These are phyloP conservation scores for Hydriomena furcata DNA, from an alignment of 2,888 invertebrate genomes.

Conservation along the genomic window DNA sequence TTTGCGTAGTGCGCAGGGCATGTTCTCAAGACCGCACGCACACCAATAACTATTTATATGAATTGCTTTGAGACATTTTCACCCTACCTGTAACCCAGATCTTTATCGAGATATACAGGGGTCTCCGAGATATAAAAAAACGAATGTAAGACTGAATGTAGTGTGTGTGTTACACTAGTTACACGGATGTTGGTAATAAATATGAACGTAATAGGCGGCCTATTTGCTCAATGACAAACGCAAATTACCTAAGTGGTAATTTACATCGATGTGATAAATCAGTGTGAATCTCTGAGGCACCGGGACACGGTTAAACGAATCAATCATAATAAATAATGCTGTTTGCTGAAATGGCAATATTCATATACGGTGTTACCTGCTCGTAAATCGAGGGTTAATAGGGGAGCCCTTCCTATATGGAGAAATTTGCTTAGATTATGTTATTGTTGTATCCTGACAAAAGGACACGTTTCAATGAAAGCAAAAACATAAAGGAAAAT, in stretches of 20 bases:
- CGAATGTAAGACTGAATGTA: too few species aligned
- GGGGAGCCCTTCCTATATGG: slow-evolving; percentile 7
- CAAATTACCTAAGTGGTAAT: slow-evolving; percentile 48
- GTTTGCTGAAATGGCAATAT: slow-evolving; percentile 41
- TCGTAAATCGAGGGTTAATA: slow-evolving; percentile 25
- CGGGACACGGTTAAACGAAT: slow-evolving; percentile 46
- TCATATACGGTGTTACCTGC: slow-evolving; percentile 31
- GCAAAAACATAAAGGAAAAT: neutral
- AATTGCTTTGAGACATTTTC: too few species aligned
- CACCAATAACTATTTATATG: too few species aligned
- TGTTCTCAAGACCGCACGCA: too few species aligned
- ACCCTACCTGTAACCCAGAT: too few species aligned
- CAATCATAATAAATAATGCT: slow-evolving; percentile 53
- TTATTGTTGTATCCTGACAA: slow-evolving; percentile 4
- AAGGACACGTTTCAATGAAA: slow-evolving; percentile 1
- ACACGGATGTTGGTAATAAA: slow-evolving; percentile 8
- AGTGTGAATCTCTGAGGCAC: slow-evolving; percentile 41
- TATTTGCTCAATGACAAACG: slow-evolving; percentile 45
- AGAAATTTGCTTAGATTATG: slow-evolving; percentile 8
- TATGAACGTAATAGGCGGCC: slow-evolving; percentile 24
- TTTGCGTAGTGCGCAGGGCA: too few species aligned
- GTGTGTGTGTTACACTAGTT: neutral
- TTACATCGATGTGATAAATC: slow-evolving; percentile 52
- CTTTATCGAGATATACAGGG: too few species aligned
- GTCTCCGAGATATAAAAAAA: too few species aligned